Base-by-base conservation (phyloP, 2,888 invertebrate species). In the Hirtodrosophila cameraria region DNA sequence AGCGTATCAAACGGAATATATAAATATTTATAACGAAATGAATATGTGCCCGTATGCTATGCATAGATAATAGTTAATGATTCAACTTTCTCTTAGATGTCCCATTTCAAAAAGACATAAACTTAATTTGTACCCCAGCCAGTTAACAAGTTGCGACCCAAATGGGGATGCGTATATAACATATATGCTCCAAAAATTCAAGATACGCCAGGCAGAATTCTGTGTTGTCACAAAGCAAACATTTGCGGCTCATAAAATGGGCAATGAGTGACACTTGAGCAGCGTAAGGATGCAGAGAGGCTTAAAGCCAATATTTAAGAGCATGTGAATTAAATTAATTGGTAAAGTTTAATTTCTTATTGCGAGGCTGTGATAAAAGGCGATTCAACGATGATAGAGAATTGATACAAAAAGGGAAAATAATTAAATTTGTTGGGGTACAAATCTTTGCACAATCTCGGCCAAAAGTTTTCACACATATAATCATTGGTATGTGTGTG, bases 291-390 rank as follows among this genome's bases (percentile, higher is more conserved):
- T 23, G 8, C 8, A 23, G 2, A 8, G 6, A 23, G 8, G 1
- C 39, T 54, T 52, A 43, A 58, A 57, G 64, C 27, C 38, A 41
- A 60, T 55, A 70, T 62, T 59, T 53, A 74, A 65, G 43, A 53
- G 66, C 54, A 78, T 75, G 70, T 58, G 71, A 85, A 78, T 78
- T 78, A 78, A 80, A 82, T 80, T 78, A 80, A 80, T 85, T 80
- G 78, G 54, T 35, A 82, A 85, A 82, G 83, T 80, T 78, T 55
- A 71, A 65, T 57, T 78, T 78, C 69, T 78, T 62, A 77, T 66
- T 66, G 46, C 71, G 27, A 38, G 38, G 33, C 25, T 18, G 31
- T 46, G 54, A 54, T 25, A 41, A 42, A 49, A 33, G 18, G 6
- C 41, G 30, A 16, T 20, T 43, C 23, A 15, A 52, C 42, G 41